Evolutionary conservation across 1,140 invertebrate genomes (phyloP), one percentile per base, ranked within the genome.

Genomic region (Monomorium pharaonis): DNA sequence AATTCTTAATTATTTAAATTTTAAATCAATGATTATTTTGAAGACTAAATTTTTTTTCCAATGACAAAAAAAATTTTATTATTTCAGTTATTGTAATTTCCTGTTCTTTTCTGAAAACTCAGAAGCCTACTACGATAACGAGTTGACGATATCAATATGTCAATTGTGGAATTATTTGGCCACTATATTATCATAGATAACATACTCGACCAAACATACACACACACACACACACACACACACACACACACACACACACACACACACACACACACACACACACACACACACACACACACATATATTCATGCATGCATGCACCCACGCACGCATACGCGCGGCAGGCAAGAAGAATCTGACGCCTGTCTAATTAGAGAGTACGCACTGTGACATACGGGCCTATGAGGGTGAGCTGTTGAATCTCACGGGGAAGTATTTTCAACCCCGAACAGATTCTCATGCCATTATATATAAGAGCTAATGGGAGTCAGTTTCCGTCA

Each of bases 371-470:
- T 89, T 89, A 89, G 84, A 27, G 81, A 88, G 54, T 72, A 87
- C 86, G 88, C 85, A 58, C 49, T 80, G 74, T 69, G 62, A 77
- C 87, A 92, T 92, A 89, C 86, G 91, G 92, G 88, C 47, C 63
- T 44, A 92, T 91, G 84, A 83, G 91, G 90, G 90, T 47, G 9
- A 70, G n/a, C 51, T 44, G 27, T 33, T 58, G 75, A 86, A 88
- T 70, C 75, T 65, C 69, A 77, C 44, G 54, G 67, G 24, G 80
- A 83, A 86, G 87, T 88, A 88, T 87, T 90, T 91, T 87, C 84
- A 90, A 90, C 90, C 88, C 90, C 67, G 84, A 85, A 88, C 65
- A 91, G 91, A 92, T 93, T 93, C 92, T 91, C 92, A 92, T 92
- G 90, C 42, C 56, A 69, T 88, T 92, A 92, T 88, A 92, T 90